phyloP scores from a whole-genome alignment of 2,113 vertebrate genomes.

The Clinocottus analis region DNA sequence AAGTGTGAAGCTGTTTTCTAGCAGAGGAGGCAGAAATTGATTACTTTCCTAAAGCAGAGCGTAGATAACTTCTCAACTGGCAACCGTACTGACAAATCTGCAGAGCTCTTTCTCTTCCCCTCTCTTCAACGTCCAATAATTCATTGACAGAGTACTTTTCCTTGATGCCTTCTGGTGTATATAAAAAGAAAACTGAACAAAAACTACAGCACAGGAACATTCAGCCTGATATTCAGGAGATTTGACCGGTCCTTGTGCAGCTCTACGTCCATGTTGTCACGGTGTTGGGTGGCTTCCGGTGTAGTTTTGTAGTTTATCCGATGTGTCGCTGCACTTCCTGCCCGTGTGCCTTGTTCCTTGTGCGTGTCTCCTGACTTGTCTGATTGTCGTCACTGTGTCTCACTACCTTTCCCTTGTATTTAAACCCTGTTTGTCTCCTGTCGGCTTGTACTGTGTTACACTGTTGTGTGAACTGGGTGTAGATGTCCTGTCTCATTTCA shows the following conservation, averaged over 20 bases:
- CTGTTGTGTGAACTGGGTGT: too few relatives aligned
- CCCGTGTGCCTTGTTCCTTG: too few relatives aligned
- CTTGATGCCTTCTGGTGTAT: slow-evolving; percentile 34
- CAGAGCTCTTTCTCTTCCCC: slow-evolving; percentile 40
- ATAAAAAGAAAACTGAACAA: slow-evolving; percentile 50
- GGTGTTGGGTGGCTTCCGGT: too few relatives aligned
- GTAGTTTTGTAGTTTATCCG: too few relatives aligned
- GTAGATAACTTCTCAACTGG: slow-evolving; percentile 68
- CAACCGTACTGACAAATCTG: slow-evolving; percentile 53
- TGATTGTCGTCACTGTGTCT: too few relatives aligned
- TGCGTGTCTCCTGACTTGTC: too few relatives aligned
- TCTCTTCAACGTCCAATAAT: slow-evolving; percentile 51
- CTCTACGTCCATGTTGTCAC: too few relatives aligned
- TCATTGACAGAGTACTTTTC: slow-evolving; percentile 46
- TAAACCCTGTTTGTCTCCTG: too few relatives aligned
- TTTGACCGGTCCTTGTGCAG: slow-evolving; percentile 20
- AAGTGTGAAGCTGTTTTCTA: slow-evolving; percentile 53
- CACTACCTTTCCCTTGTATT: too few relatives aligned
- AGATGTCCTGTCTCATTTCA: too few relatives aligned
- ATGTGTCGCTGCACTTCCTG: too few relatives aligned
- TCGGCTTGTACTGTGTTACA: too few relatives aligned
- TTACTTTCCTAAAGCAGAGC: slow-evolving; percentile 57
- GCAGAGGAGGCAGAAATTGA: slow-evolving; percentile 66
- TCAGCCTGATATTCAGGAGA: slow-evolving; percentile 29
- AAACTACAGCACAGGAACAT: slow-evolving; percentile 14